Conservation (phyloP, 2,888 invertebrate genomes). For the Plebejus argus region DNA sequence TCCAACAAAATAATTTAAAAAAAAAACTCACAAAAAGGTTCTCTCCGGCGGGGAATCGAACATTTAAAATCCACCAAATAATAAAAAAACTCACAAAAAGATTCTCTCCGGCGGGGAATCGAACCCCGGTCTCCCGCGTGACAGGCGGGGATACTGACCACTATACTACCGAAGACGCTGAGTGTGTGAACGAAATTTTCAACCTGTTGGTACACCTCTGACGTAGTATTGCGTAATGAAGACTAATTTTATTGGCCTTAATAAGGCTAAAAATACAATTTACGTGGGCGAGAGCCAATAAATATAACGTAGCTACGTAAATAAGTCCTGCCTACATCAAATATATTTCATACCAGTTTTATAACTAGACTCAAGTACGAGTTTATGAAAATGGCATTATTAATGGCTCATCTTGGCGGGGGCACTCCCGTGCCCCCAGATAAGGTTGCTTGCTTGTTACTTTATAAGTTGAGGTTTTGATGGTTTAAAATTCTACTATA, state of each 20-base stretch:
- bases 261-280: conserved; percentile 14
- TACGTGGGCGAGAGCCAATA: neutral
- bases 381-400: too few species aligned
- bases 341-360: neutral
- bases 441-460: too few species aligned
- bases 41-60: conserved; percentile 80
- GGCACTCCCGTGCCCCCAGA: too few species aligned
- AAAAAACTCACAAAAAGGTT: neutral
- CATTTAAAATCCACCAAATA: too few species aligned
- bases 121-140: conserved; percentile 82
- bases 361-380: too few species aligned
- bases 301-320: conserved; percentile 1
- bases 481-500: too few species aligned
- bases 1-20: neutral
- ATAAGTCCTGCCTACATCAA: neutral
- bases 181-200: neutral
- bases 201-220: neutral
- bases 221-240: neutral
- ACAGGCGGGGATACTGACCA: conserved; percentile 82
- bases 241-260: neutral
- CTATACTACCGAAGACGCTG: conserved; percentile 73
- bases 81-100: neutral
- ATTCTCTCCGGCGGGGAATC: conserved; percentile 75
- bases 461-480: too few species aligned
- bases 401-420: too few species aligned